Evolutionary conservation across 2,888 invertebrate species (phyloP), one percentile per base, ranked within the genome.

Genomic region (Apamea anceps): DNA sequence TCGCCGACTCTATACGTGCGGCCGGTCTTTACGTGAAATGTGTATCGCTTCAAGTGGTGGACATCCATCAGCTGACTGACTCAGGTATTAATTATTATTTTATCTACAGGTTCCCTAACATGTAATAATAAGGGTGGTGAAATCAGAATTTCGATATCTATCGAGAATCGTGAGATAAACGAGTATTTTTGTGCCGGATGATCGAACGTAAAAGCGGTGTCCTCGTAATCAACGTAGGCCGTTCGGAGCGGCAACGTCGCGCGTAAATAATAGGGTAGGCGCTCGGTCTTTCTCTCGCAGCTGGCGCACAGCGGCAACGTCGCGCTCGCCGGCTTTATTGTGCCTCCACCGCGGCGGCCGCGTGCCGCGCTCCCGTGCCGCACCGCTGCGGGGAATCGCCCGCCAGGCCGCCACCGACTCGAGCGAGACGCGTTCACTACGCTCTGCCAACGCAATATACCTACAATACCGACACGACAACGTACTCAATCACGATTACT

Each of bases 151-250:
- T 82, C 73, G 85, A 81, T 88, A 89, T 83, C 85, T 76, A 75
- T 86, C 77, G 51, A 86, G 92, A 93, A 91, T 90, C 89, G 87
- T 80, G 88, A 90, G 87, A 90, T 91, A 95, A 91, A 92, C 91
- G 86, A 90, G 84, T 89, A 92, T 93, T 93, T 93, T 92, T 92
- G 91, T 93, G 92, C 94, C 95, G 96, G 94, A 95, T 95, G 94
- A 96, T 96, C 93, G 93, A 96, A 96, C 96, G 96, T 96, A 96
- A 96, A 96, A 96, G 96, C 96, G 95, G 95, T 96, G 96, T 97
- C 96, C 96, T 97, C 96, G 96, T 96, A 97, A 96, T 96, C 95
- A 96, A 96, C 96, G 96, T 97, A 96, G 96, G 96, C 96, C 95
- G 95, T 89, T 90, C 96, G 95, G 93, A 86, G 90, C 92, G 97